These are phyloP conservation scores for Hipparchia sbordonii DNA, from an alignment of 2,888 invertebrate species.

Conservation along the genomic window DNA sequence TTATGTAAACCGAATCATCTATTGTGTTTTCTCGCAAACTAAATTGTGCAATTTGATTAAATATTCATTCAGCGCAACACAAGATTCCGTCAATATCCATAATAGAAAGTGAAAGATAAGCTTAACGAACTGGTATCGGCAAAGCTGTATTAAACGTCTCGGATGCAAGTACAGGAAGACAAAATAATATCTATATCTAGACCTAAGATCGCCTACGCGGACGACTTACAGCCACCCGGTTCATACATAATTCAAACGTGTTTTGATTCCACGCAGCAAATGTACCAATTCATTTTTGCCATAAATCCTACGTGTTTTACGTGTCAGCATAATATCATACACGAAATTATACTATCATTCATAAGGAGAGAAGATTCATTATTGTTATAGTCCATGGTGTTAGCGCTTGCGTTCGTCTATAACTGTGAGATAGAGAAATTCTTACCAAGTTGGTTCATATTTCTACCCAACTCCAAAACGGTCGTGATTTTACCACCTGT, in stretches of 20 bases:
- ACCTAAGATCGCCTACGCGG: conserved; percentile 63
- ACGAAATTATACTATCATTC: conserved; percentile 26
- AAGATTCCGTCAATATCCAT: conserved; percentile 40
- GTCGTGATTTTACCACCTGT: no score
- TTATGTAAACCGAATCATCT: conserved; percentile 10
- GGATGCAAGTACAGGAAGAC: conserved; percentile 55
- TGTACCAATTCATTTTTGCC: conserved; percentile 64
- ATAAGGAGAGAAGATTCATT: background rate
- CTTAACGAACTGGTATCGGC: conserved; percentile 62
- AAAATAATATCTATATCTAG: conserved; percentile 60
- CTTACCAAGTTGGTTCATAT: background rate
- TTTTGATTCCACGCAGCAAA: conserved; percentile 53
- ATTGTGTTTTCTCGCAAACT: conserved; percentile 14
- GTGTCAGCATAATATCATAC: conserved; percentile 45
- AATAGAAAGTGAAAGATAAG: conserved; percentile 60
- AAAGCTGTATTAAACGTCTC: conserved; percentile 47
- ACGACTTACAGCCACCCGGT: conserved; percentile 56
- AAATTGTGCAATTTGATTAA: conserved; percentile 29
- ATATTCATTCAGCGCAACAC: conserved; percentile 29
- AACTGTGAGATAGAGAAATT: background rate
- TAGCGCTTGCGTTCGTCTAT: background rate
- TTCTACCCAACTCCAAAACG: no score
- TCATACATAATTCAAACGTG: conserved; percentile 67
- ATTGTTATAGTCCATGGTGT: background rate
- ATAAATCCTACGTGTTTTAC: conserved; percentile 56